Evolutionary conservation across 2,797 vertebrate species (phyloP), one percentile per base, ranked within the genome.

Genomic region (Propithecus perrieri): DNA sequence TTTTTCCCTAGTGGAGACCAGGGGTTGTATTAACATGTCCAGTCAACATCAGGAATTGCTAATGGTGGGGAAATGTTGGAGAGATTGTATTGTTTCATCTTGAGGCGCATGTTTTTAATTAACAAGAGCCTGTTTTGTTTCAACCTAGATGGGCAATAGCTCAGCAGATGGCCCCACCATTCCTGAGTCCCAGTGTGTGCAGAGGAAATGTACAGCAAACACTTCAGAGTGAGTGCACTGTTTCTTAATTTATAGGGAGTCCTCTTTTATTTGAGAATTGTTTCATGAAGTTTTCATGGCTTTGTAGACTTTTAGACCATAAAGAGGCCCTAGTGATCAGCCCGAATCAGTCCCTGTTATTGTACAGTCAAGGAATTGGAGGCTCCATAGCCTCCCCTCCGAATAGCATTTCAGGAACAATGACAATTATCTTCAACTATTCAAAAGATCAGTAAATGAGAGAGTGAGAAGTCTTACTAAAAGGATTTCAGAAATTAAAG

Each of bases 121-220:
- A 98, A 48, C 1, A 0, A 95, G 55, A n/a, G 50, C 41, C 98
- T 98, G 98, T 14, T 78, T 96, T 92, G 85, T 72, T 98, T 98
- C 98, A 98, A 50, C 87, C 97, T 91, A 98, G 98, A 98, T 94
- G 94, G 97, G 98, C 95, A 98, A 97, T 79, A 94, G 72, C 97
- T 98, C 97, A 97, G 98, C 98, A 98, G 94, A 97, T 98, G 97
- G 93, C 97, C 97, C 98, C 94, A 57, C 89, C 95, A 85, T 95
- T 95, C 97, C 97, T 50, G 96, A 97, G 96, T 95, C 95, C 86
- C 96, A 98, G 65, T 9, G 95, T 75, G 89, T 95, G 95, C 95
- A 81, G 87, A 98, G 98, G 98, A 98, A 98, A 98, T 98, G 92
- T 97, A 97, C 95, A 98, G 95, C 97, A 98, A 98, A 98, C 95